Base-by-base conservation (phyloP, 2,113 vertebrate species). In the Trematomus loennbergii region DNA sequence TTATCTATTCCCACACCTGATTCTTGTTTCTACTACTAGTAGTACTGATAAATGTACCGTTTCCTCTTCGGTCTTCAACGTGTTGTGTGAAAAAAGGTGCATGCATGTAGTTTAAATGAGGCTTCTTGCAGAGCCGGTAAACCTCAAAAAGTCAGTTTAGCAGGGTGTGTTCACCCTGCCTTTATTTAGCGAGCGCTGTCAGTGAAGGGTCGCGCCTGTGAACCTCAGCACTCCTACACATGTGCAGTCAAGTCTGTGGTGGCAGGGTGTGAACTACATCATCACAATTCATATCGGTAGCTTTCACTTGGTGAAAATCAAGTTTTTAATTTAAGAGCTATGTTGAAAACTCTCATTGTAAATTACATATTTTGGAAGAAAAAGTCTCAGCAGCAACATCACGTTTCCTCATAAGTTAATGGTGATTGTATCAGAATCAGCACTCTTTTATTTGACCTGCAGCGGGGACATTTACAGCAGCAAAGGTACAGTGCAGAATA, bases 81-180 rank as follows among this genome's bases (percentile, higher is more conserved):
- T 73, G 15, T 25, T 7, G 11, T 70, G 84, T 82, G 60, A 86
- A 68, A 79, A 64, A 2, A 43, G 72, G 82, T 72, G 50, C 40
- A 12, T 7, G 10, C 18, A 16, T 0, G 15, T 29, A 43, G 36
- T 22, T 57, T 64, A 9, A 72, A 20, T 13, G 62, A 61, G 52
- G 75, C 17, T 73, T 52, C 20, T 67, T 0, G 1, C 16, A 43
- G 29, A 78, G 60, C 36, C 18, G 22, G 76, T 82, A 90, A 92
- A 93, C 92, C 91, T 81, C 92, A 92, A 67, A 12, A 82, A 84
- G 88, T 91, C 91, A 88, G 93, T 94, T 93, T 67, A 60, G 12
- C 64, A 67, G 83, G 83, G 82, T 49, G 84, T 83, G 53, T 62
- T 78, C 48, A 18, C 43, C 2, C 36, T 55, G 50, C 20, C 17